Percentiles rank a stretch among this genome's conserved stretches.
phyloP scores from a whole-genome alignment of 2,797 vertebrate species.

The Gephyroberyx darwinii region DNA sequence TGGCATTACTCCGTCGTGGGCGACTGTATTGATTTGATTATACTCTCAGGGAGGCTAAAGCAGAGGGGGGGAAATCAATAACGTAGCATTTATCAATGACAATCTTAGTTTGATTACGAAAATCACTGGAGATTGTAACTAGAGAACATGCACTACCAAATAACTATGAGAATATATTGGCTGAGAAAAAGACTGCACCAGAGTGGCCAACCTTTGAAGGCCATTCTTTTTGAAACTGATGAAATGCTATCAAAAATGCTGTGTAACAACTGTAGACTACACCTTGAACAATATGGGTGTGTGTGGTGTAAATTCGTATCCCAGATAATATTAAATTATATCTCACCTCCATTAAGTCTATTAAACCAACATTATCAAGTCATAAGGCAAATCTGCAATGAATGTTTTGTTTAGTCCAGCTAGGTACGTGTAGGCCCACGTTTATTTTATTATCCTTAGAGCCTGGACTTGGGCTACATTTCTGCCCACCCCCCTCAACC shows the following conservation, averaged over 20 bases:
- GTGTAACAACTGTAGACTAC: neutral
- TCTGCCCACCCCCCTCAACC: neutral
- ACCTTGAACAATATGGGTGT: no score
- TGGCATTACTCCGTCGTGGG: conserved; percentile 44
- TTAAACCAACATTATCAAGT: no score
- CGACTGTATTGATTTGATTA: conserved; percentile 61
- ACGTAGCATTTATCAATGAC: conserved; percentile 48
- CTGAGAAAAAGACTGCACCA: no score
- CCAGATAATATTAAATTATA: no score
- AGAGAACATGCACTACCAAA: conserved; percentile 34
- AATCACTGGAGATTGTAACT: conserved; percentile 50
- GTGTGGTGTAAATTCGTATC: no score
- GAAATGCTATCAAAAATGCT: neutral
- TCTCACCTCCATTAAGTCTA: no score
- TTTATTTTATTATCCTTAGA: no score
- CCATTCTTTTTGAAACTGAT: neutral
- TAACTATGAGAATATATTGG: neutral
- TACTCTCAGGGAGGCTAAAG: conserved; percentile 38
- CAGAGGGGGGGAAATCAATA: conserved; percentile 57
- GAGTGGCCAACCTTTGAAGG: neutral
- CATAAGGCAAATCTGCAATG: no score
- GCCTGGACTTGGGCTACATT: no score
- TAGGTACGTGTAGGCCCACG: neutral
- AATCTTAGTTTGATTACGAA: conserved; percentile 46
- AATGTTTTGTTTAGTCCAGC: neutral